These are phyloP conservation scores for Drosophila paranaensis DNA, from an alignment of 2,888 invertebrate species.

Conservation along the genomic window DNA sequence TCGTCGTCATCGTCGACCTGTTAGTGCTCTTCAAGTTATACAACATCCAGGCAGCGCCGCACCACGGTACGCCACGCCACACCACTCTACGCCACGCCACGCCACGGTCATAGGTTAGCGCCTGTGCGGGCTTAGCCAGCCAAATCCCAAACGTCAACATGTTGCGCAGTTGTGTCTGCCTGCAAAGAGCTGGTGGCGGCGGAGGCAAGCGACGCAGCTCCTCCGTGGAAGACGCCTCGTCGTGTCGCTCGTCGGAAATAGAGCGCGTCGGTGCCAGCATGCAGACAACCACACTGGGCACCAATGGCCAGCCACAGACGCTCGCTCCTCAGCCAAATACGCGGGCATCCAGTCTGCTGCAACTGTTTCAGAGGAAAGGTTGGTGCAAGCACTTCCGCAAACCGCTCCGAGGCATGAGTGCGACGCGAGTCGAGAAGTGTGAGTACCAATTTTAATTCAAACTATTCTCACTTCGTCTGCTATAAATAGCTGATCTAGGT, in stretches of 20 bases:
- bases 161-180: conserved; percentile 84
- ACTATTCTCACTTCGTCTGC: neutral
- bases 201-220: conserved; percentile 84
- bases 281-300: conserved; percentile 60
- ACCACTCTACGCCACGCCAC: neutral
- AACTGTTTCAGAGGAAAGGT: conserved; percentile 86
- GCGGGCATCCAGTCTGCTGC: conserved; percentile 82
- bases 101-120: conserved; percentile 26
- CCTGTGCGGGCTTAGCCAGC: conserved; percentile 23
- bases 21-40: conserved; percentile 40
- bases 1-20: conserved; percentile 36
- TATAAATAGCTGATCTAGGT: neutral
- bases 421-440: conserved; percentile 92
- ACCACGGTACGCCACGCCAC: neutral
- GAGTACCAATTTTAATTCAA: conserved; percentile 83
- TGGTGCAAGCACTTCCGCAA: conserved; percentile 89
- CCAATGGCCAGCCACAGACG: conserved; percentile 66
- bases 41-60: conserved; percentile 12
- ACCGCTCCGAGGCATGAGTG: conserved; percentile 88
- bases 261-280: conserved; percentile 82
- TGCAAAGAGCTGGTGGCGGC: conserved; percentile 79
- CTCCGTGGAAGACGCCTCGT: conserved; percentile 84
- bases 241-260: conserved; percentile 85
- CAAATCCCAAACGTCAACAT: conserved; percentile 56
- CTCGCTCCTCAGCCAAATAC: conserved; percentile 54